Conservation (phyloP, 1,140 invertebrate genomes). For the Choristoneura fumiferana region DNA sequence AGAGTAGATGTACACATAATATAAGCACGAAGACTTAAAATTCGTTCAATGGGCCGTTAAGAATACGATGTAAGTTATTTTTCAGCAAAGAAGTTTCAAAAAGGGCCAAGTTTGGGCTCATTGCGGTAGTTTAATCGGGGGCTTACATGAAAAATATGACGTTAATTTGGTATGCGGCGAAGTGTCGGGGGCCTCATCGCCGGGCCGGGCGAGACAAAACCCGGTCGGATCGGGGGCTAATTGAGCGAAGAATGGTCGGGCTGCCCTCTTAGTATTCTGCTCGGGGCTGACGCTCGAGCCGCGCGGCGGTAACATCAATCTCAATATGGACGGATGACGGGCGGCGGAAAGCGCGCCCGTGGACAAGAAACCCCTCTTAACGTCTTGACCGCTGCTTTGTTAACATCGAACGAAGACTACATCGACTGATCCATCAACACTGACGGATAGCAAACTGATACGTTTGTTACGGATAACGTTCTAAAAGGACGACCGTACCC, state of each 20-base stretch:
- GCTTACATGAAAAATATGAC: slow-evolving; percentile 68
- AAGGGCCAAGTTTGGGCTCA: slow-evolving; percentile 31
- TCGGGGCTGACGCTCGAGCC: slow-evolving; percentile 35
- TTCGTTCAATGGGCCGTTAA: slow-evolving; percentile 4
- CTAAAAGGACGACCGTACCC: too few relatives aligned
- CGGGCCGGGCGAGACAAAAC: slow-evolving; percentile 52
- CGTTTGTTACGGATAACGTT: not conserved
- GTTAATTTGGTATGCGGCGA: slow-evolving; percentile 66
- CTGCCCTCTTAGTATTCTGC: slow-evolving; percentile 66
- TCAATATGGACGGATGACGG: slow-evolving; percentile 69
- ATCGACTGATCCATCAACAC: slow-evolving; percentile 56
- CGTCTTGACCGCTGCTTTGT: slow-evolving; percentile 27
- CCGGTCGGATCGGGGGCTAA: slow-evolving; percentile 56
- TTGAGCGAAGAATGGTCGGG: slow-evolving; percentile 60
- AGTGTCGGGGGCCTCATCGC: slow-evolving; percentile 54
- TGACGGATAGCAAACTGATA: slow-evolving; percentile 10
- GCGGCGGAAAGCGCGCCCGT: slow-evolving; percentile 49
- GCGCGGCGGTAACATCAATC: slow-evolving; percentile 66
- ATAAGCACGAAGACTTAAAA: too few relatives aligned
- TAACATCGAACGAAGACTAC: slow-evolving; percentile 33
- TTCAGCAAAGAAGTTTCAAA: slow-evolving; percentile 20
- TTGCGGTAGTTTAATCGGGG: slow-evolving; percentile 59
- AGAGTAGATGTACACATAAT: too few relatives aligned
- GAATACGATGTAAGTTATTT: slow-evolving; percentile 7
- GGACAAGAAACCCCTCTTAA: slow-evolving; percentile 70